Evolutionary conservation across 2,888 invertebrate genomes (phyloP).

Genomic region (Merodon equestris): DNA sequence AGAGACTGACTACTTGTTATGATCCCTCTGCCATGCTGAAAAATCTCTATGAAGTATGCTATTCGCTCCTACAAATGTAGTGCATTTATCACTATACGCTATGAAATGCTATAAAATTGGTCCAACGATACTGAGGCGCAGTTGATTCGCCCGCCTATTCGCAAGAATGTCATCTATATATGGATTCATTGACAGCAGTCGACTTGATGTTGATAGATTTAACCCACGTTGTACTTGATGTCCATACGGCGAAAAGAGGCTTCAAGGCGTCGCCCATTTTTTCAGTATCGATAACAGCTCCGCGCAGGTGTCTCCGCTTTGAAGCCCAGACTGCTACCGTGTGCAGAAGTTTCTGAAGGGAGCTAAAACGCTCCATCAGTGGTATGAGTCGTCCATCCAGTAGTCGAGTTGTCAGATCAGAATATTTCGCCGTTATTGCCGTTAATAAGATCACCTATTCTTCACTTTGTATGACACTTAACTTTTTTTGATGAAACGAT

Average conservation of each 20-base stretch:
- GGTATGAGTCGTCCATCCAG: constrained; percentile 13
- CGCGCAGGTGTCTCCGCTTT: constrained; percentile 4
- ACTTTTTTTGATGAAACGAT: neutral
- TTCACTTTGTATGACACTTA: neutral
- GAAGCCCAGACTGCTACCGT: constrained; percentile 12
- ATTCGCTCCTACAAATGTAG: constrained; percentile 23
- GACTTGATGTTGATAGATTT: neutral
- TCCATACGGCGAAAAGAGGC: neutral
- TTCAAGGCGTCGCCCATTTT: constrained; percentile 10
- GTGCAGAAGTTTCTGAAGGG: constrained; percentile 1
- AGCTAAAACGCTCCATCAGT: constrained; percentile 15
- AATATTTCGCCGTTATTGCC: neutral
- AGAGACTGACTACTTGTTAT: constrained; percentile 16
- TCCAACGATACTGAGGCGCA: neutral
- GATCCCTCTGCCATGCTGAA: constrained; percentile 4
- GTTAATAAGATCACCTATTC: neutral
- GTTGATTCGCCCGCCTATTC: constrained; percentile 3
- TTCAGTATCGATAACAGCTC: constrained; percentile 9
- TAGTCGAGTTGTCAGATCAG: constrained; percentile 13
- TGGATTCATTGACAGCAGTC: constrained; percentile 15
- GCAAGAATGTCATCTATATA: neutral
- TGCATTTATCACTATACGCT: constrained; percentile 28
- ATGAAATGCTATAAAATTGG: no score
- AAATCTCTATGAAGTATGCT: constrained; percentile 21
- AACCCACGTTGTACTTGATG: neutral